Evolutionary conservation across 2,888 invertebrate species (phyloP), one percentile per base, ranked within the genome.

Genomic region (Odontomyia ornata): DNA sequence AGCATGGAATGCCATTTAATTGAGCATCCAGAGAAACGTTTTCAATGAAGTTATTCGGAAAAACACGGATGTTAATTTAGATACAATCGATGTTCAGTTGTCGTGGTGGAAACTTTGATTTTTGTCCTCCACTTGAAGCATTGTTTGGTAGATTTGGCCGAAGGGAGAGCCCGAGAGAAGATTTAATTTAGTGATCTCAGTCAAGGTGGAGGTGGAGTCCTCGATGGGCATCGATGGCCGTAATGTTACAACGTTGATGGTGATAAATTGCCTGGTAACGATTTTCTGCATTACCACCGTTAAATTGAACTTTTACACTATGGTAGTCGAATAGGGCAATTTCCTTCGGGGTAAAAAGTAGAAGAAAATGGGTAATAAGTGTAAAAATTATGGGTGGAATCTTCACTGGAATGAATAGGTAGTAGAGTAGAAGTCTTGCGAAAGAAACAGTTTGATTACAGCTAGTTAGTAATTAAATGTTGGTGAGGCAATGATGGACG

Each of bases 11-110:
- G 57, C 73, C 23, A 73, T 57, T 73, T 73, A 73, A 73, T 57
- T 73, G 60, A 60, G 56, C n/a, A 73, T 36, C 27, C 25, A 18
- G n/a, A 4, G 18, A 36, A 5, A 36, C 36, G 36, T 36, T 36
- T n/a, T 13, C 15, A 43, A 73, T 73, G 57, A 73, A 73, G 73
- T 36, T 73, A 73, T 73, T 73, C 60, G 47, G 47, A 3, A 46
- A 57, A 73, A 57, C 57, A 73, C 52, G 15, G 60, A 73, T 73
- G 73, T 60, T 73, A 73, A 73, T 73, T 73, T 73, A 73, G 73
- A 73, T 73, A 47, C 47, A 23, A 69, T 30, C 69, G 36, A 30
- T 36, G 3, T 36, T 36, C 36, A 3, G 36, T 36, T 36, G 36
- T 36, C 9, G 65, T 18, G 21, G 28, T 18, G 9, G 27, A 30